Conservation (phyloP, 2,888 invertebrate genomes). For the Aspidapion aeneum region DNA sequence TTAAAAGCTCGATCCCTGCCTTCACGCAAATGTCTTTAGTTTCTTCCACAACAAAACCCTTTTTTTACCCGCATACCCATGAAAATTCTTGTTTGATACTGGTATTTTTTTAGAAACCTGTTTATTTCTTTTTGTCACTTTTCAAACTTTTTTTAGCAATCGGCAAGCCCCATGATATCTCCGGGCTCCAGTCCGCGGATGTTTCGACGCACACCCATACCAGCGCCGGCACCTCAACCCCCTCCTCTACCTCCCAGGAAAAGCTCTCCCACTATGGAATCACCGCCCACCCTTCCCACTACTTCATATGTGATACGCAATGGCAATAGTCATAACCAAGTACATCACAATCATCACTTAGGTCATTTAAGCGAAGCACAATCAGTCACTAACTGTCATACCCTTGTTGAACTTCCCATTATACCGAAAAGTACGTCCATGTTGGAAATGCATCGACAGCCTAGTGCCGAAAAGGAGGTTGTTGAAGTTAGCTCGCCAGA, state of each 20-base stretch:
- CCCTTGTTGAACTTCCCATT: constrained; percentile 34
- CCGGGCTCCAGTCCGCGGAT: constrained; percentile 57
- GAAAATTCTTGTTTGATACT: too few relatives aligned
- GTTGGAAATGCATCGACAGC: constrained; percentile 41
- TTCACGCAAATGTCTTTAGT: too few relatives aligned
- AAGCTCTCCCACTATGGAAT: constrained; percentile 51
- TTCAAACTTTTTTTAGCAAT: constrained; percentile 44
- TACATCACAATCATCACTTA: constrained; percentile 8
- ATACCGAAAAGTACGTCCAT: constrained; percentile 46
- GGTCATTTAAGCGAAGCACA: constrained; percentile 34
- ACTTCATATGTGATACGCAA: constrained; percentile 32
- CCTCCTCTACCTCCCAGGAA: constrained; percentile 64
- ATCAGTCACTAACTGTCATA: constrained; percentile 40
- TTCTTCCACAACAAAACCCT: too few relatives aligned
- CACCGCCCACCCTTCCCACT: constrained; percentile 31
- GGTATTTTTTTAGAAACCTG: too few relatives aligned
- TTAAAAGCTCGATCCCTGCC: too few relatives aligned
- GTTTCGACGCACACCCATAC: constrained; percentile 41
- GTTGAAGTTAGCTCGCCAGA: constrained; percentile 63
- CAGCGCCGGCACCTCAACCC: constrained; percentile 44
- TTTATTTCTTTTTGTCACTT: too few relatives aligned
- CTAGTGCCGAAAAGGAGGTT: constrained; percentile 20
- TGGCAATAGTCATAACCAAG: constrained; percentile 21
- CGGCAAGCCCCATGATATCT: constrained; percentile 55
- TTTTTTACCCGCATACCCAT: too few relatives aligned